Percentiles rank a stretch among this genome's conserved stretches.
These are phyloP conservation scores for Euthynnus affinis DNA, from an alignment of 2,797 vertebrate species.

Conservation along the genomic window DNA sequence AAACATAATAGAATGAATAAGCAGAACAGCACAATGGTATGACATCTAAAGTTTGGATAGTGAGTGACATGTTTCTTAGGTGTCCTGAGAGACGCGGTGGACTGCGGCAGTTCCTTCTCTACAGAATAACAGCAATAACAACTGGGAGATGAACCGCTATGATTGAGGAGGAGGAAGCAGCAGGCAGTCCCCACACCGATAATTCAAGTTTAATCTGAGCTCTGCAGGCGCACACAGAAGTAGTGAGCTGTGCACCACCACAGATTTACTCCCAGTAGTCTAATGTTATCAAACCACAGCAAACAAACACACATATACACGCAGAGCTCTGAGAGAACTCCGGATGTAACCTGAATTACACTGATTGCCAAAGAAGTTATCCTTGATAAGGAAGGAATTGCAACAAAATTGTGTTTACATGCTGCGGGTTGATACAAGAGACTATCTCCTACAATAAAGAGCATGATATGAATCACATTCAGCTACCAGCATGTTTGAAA, in stretches of 20 bases:
- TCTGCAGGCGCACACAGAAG: conserved; percentile 69
- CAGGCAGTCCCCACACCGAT: conserved; percentile 64
- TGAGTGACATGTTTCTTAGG: conserved; percentile 35
- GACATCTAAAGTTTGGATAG: conserved; percentile 39
- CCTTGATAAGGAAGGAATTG: conserved; percentile 67
- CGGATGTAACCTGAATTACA: conserved; percentile 72
- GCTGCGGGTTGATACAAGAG: conserved; percentile 56
- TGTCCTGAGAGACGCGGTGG: conserved; percentile 30
- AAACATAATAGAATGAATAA: conserved; percentile 38
- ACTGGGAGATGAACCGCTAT: conserved; percentile 65
- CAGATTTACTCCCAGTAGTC: conserved; percentile 68
- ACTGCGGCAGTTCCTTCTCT: conserved; percentile 33
- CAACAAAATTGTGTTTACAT: conserved; percentile 68
- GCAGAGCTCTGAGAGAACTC: conserved; percentile 31
- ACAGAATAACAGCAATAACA: conserved; percentile 58
- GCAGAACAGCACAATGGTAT: conserved; percentile 19
- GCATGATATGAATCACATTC: conserved; percentile 57
- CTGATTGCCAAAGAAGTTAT: conserved; percentile 68
- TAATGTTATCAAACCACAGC: conserved; percentile 72
- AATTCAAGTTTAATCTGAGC: conserved; percentile 83
- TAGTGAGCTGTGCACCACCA: conserved; percentile 36
- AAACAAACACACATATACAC: conserved; percentile 49
- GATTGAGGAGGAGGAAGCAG: conserved; percentile 72
- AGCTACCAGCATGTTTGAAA: conserved; percentile 44
- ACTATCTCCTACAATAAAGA: conserved; percentile 53